phyloP scores from a whole-genome alignment of 2,797 vertebrate species.

The Melanotaenia nigrans region DNA sequence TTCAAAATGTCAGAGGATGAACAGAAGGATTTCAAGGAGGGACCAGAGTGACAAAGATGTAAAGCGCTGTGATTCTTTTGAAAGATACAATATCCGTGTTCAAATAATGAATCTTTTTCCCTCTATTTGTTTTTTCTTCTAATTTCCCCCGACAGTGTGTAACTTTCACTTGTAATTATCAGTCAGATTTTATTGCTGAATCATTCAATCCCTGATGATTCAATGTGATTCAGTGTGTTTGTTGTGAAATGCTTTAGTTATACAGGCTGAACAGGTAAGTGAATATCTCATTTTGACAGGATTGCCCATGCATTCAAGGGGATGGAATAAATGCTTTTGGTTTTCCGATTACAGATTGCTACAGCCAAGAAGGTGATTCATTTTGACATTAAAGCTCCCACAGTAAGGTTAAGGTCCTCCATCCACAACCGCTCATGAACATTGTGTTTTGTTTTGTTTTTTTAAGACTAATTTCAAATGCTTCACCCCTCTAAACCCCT shows the following conservation, averaged over 20 bases:
- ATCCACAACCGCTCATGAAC: slow-evolving; percentile 25
- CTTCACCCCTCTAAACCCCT: slow-evolving; percentile 19
- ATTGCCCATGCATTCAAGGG: slow-evolving; percentile 17
- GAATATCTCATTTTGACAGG: slow-evolving; percentile 46
- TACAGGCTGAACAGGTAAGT: slow-evolving; percentile 81
- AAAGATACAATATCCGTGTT: slow-evolving; percentile 31
- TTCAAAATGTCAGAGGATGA: slow-evolving; percentile 23
- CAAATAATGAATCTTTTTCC: slow-evolving; percentile 16
- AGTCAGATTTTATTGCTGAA: slow-evolving; percentile 35
- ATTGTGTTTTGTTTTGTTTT: slow-evolving; percentile 8
- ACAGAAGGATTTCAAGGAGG: slow-evolving; percentile 46
- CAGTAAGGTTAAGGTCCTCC: slow-evolving; percentile 22
- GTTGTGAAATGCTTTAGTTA: slow-evolving; percentile 61
- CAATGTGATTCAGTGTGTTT: slow-evolving; percentile 35
- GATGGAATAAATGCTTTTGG: slow-evolving; percentile 18
- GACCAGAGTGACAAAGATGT: slow-evolving; percentile 24
- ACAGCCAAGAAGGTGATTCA: slow-evolving; percentile 2
- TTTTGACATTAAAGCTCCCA: slow-evolving; percentile 5
- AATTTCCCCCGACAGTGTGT: slow-evolving; percentile 11
- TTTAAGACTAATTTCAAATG: slow-evolving; percentile 13
- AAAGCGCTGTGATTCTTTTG: slow-evolving; percentile 13
- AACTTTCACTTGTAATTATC: slow-evolving; percentile 48
- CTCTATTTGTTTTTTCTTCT: slow-evolving; percentile 7
- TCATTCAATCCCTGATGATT: slow-evolving; percentile 25
- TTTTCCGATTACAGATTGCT: slow-evolving; percentile 25